phyloP scores from a whole-genome alignment of 1,140 invertebrate genomes.

The Pogonomyrmex barbatus region DNA sequence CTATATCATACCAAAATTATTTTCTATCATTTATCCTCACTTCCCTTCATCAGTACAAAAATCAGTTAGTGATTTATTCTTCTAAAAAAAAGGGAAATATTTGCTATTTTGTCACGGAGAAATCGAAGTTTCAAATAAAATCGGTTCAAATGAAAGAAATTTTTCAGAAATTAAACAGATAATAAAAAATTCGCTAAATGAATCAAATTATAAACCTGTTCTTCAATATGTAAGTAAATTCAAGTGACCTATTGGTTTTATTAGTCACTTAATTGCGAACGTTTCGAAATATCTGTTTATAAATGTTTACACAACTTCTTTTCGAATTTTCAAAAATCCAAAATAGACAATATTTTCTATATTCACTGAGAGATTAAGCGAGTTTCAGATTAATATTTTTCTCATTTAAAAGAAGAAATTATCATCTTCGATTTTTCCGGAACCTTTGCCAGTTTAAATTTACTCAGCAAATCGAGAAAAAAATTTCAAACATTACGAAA shows the following conservation, averaged over 20 bases:
- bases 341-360: neutral
- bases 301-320: neutral
- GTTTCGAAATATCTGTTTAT: neutral
- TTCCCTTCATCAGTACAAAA: neutral
- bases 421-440: slow-evolving; percentile 20
- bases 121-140: neutral
- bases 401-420: neutral
- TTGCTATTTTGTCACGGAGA: slow-evolving; percentile 18
- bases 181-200: neutral
- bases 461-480: neutral
- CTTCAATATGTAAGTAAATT: neutral
- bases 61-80: neutral
- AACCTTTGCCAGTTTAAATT: neutral
- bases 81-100: neutral
- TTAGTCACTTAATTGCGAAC: neutral
- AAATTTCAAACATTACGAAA: slow-evolving; percentile 28
- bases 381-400: neutral
- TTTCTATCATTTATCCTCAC: neutral
- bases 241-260: neutral
- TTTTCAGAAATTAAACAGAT: neutral
- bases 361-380: neutral
- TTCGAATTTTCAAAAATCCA: neutral
- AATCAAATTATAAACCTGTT: neutral
- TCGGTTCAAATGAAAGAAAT: neutral
- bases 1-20: slow-evolving; percentile 28